These are phyloP conservation scores for Protomyctophum bolini DNA, from an alignment of 2,113 vertebrate species.

Conservation along the genomic window DNA sequence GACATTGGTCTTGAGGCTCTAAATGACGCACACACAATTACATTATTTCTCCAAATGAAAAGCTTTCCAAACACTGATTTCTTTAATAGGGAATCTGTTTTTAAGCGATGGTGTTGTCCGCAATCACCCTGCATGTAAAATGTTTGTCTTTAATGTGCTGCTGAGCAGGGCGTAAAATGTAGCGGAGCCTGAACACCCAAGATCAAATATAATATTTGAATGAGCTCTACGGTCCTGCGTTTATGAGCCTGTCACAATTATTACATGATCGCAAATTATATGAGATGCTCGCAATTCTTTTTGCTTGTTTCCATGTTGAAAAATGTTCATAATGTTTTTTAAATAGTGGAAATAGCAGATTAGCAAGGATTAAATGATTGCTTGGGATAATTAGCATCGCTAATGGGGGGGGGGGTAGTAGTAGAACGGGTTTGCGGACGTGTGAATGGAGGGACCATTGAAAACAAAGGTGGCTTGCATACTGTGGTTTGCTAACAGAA, in stretches of 20 bases:
- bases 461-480: no score
- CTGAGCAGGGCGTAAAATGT: not conserved
- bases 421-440: no score
- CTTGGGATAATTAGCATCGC: no score
- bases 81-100: not conserved
- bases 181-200: not conserved
- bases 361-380: no score
- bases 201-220: constrained; percentile 23
- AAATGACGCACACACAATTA: constrained; percentile 15
- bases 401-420: no score
- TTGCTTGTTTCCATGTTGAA: constrained; percentile 1
- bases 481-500: no score
- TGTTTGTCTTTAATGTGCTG: not conserved
- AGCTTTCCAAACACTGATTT: constrained; percentile 36
- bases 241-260: not conserved
- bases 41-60: not conserved
- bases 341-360: no score
- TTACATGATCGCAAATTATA: not conserved
- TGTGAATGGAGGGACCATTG: no score
- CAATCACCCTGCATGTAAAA: constrained; percentile 11
- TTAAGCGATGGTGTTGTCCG: constrained; percentile 20
- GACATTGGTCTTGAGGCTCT: constrained; percentile 58
- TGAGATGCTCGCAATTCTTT: constrained; percentile 8
- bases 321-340: no score
- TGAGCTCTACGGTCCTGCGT: constrained; percentile 16